Evolutionary conservation across 2,888 invertebrate species (phyloP).

Genomic region (Gibbula magus): DNA sequence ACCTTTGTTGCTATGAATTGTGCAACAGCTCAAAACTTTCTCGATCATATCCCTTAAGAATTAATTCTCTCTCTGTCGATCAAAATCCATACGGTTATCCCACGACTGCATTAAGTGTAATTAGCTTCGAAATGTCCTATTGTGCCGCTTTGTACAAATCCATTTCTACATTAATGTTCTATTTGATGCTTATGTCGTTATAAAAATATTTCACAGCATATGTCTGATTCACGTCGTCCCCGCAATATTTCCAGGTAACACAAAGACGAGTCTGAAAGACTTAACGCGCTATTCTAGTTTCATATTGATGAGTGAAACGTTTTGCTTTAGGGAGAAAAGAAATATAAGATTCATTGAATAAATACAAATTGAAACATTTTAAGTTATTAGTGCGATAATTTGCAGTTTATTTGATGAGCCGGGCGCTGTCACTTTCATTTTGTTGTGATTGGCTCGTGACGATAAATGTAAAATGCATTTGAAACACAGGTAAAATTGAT

Average conservation of each 20-base stretch:
- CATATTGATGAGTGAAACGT: slow-evolving; percentile 11
- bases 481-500: slow-evolving; percentile 13
- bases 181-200: slow-evolving; percentile 9
- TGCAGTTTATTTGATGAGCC: background rate
- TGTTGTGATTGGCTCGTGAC: background rate
- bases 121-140: slow-evolving; percentile 19
- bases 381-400: slow-evolving; percentile 6
- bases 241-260: slow-evolving; percentile 5
- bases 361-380: slow-evolving; percentile 20
- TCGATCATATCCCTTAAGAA: slow-evolving; percentile 7
- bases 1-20: background rate
- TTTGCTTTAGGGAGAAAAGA: slow-evolving; percentile 9
- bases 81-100: slow-evolving; percentile 5
- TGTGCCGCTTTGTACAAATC: slow-evolving; percentile 5
- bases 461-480: background rate
- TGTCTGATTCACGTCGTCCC: slow-evolving; percentile 7
- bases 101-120: slow-evolving; percentile 13
- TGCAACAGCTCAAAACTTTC: slow-evolving; percentile 8
- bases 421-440: background rate
- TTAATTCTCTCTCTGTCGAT: slow-evolving; percentile 11
- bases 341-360: slow-evolving; percentile 12
- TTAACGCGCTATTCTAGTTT: background rate
- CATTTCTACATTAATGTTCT: slow-evolving; percentile 18
- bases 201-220: slow-evolving; percentile 10
- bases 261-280: background rate